Evolutionary conservation across 2,888 invertebrate genomes (phyloP).

Genomic region (Cerastis leucographa): DNA sequence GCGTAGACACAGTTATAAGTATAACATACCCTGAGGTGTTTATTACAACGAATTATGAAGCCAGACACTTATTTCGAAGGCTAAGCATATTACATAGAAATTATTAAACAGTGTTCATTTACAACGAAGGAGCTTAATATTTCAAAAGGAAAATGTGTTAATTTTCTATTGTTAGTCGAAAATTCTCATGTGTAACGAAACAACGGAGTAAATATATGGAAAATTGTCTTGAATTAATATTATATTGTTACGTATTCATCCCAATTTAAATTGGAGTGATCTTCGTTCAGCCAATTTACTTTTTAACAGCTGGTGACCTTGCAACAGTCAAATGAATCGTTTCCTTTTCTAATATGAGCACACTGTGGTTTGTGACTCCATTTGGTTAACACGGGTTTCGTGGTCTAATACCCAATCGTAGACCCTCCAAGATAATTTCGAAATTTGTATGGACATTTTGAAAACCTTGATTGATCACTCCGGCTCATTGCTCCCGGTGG

Average conservation of each 20-base stretch:
- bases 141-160: constrained; percentile 40
- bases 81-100: constrained; percentile 32
- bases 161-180: constrained; percentile 18
- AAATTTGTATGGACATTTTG: not conserved
- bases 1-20: constrained; percentile 59
- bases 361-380: constrained; percentile 17
- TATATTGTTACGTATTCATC: not conserved
- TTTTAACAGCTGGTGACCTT: constrained; percentile 2
- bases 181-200: constrained; percentile 18
- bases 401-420: not conserved
- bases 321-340: not conserved
- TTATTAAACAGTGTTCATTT: constrained; percentile 40
- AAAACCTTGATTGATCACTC: not conserved
- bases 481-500: not conserved
- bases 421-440: not conserved
- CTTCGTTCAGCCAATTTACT: not conserved
- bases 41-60: constrained; percentile 56
- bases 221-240: not conserved
- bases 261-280: constrained; percentile 11
- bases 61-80: constrained; percentile 47
- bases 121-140: constrained; percentile 9
- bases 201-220: constrained; percentile 5
- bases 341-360: not conserved
- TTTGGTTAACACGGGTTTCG: constrained; percentile 17
- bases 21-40: constrained; percentile 57